Percentiles rank a stretch among this genome's conserved stretches.
These are phyloP conservation scores for Porites australiensis DNA, from an alignment of 64 coral and sea anemone genomes.

Conservation along the genomic window DNA sequence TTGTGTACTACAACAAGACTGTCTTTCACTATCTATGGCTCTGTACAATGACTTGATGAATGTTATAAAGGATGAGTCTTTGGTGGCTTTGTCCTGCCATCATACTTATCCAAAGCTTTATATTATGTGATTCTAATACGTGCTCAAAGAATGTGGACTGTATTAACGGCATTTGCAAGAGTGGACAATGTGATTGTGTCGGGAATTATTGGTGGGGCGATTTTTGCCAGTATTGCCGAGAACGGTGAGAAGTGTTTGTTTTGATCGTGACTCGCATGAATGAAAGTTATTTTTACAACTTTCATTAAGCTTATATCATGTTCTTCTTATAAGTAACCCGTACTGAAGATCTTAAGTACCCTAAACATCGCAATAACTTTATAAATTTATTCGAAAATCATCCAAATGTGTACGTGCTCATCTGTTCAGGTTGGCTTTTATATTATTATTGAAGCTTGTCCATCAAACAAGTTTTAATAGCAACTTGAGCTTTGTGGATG, in stretches of 20 bases:
- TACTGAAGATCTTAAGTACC: too few species aligned
- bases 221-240: neutral
- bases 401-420: too few species aligned
- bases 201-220: slow-evolving; percentile 11
- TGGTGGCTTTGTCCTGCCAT: slow-evolving; percentile 30
- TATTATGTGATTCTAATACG: neutral
- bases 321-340: neutral
- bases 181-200: neutral
- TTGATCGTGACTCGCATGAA: neutral
- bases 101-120: neutral
- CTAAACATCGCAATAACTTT: too few species aligned
- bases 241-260: neutral
- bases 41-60: slow-evolving; percentile 20
- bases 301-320: neutral
- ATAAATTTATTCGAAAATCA: too few species aligned
- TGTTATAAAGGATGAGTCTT: slow-evolving; percentile 16
- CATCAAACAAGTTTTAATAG: too few species aligned
- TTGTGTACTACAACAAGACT: neutral
- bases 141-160: neutral
- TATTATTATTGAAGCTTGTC: too few species aligned
- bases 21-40: neutral
- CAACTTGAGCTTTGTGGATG: too few species aligned
- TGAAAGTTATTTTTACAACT: too few species aligned
- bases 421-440: too few species aligned
- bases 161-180: slow-evolving; percentile 3